Base-by-base conservation (phyloP, 1,140 invertebrate species). In the Drosophila sturtevanti region DNA sequence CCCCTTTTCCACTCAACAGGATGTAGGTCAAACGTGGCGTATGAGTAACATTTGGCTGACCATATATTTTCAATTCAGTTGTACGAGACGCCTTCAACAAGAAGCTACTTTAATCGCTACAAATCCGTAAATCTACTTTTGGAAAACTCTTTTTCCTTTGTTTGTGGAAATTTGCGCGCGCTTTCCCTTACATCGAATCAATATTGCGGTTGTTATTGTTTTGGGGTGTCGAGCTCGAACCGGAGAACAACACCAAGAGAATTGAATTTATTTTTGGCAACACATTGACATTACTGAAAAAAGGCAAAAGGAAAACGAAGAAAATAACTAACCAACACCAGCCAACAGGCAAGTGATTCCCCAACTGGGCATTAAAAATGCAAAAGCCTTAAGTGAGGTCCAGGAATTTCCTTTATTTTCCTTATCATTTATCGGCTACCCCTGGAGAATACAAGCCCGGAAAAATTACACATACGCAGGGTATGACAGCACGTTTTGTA, bases 1-100 rank as follows among this genome's bases (percentile, higher is more conserved):
- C 24, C 12, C 5, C 69, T 21, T 10, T 54, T 58, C 41, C 24
- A 31, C 44, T 27, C 70, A 41, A 24, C 60, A 60, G 62, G 85
- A 87, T 82, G 76, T 87, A 78, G 82, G 82, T 87, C 82, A 89
- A 64, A 68, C 70, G 66, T 64, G 68, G 84, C 84, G 79, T 87
- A 80, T 89, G 84, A 87, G 82, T 73, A 77, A 63, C 63, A 77
- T 61, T 70, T 68, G 51, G 4, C 16, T 67, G 52, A 27, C 21
- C 44, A 60, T 44, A 21, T n/a, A 59, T 65, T 65, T 56, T 34
- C 55, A 37, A 35, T 37, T 86, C 38, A 86, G 82, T 86, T 72
- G 68, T 72, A 54, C 76, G 68, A 76, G 65, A 67, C 82, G 56
- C 82, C 59, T 81, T 48, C 70, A 65, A 70, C 52, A 22, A 70